Base-by-base conservation (phyloP, 2,888 invertebrate genomes). In the Eilema sororculum region DNA sequence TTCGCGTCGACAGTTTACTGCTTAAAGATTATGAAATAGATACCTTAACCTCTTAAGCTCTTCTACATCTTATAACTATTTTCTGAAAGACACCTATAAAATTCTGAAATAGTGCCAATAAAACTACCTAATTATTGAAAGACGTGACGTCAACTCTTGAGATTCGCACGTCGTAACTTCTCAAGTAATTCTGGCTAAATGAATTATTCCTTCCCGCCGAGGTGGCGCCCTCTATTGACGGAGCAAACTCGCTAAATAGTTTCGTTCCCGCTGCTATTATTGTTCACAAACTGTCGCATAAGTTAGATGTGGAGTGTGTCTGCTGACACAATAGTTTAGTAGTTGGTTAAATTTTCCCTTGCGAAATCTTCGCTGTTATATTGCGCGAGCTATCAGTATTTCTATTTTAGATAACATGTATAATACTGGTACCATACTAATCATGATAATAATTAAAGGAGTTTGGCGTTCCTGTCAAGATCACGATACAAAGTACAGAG, bases 201-300 rank as follows among this genome's bases (percentile, higher is more conserved):
- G 93, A 94, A 94, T 95, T 95, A 95, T 93, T 91, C 88, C 86
- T 87, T 87, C 87, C 90, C 91, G 89, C 78, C 87, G 86, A 89
- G 89, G 90, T 91, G 92, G 89, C 92, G 91, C 90, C 90, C 87
- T 88, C 90, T 95, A 94, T 94, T 94, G 94, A 93, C 93, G 89
- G 82, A 90, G 90, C 85, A 90, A 94, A 94, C 92, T 94, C 81
- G 88, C 94, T 94, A 93, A 95, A 94, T 93, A 94, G 94, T 94
- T 94, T 92, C 91, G 91, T 94, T 93, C 90, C 90, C 91, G 88
- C 89, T 87, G 88, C 93, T 89, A 93, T 93, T 94, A 93, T 94
- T 93, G 93, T 92, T 90, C 79, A 80, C 83, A 75, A 92, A 94
- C 93, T 93, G 93, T 93, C 93, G 91, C 89, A 82, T 83, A 91